Evolutionary conservation across 2,797 vertebrate species (phyloP), one percentile per base, ranked within the genome.

Genomic region (Erpetoichthys calabaricus): DNA sequence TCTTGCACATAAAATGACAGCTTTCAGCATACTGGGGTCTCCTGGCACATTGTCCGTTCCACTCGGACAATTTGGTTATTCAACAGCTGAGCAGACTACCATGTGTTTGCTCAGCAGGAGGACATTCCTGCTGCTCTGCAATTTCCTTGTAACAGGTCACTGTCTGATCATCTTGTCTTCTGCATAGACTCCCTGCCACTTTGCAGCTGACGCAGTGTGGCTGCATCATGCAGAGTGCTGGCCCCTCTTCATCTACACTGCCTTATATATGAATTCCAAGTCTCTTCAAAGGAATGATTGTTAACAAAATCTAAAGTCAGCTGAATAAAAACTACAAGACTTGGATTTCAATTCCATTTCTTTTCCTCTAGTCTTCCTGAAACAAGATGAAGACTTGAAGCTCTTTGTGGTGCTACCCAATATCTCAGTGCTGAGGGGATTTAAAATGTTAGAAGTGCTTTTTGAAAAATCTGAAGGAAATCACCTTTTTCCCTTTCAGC

Each of bases 81-180:
- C 71, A 78, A 69, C 75, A 72, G 56, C 70, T 82, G 85, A 91
- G 80, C 69, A 73, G 72, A 90, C 87, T 76, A 80, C 85, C 90
- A 88, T 92, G 88, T 92, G 92, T 75, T 75, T 66, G 44, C 86
- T 72, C 91, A 88, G 89, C 82, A 4, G 91, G 90, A 64, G 86
- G 69, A 85, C 87, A 92, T 95, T 94, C 91, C 87, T 80, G 68
- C 66, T 78, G 73, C 76, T 80, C 80, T 68, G 68, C 68, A 78
- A 82, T 83, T 89, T 91, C 84, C 86, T 86, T 71, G 69, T 70
- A 74, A 78, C 78, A 80, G 73, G 75, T 68, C 69, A 72, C 70
- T 78, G 73, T 77, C 80, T 82, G 80, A 76, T 82, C 75, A 68
- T 67, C 73, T 71, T 84, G 79, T 75, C 77, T 80, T 73, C 67